These are phyloP conservation scores for Phrynocephalus vlangalii DNA, from an alignment of 2,797 vertebrate genomes.

Conservation along the genomic window DNA sequence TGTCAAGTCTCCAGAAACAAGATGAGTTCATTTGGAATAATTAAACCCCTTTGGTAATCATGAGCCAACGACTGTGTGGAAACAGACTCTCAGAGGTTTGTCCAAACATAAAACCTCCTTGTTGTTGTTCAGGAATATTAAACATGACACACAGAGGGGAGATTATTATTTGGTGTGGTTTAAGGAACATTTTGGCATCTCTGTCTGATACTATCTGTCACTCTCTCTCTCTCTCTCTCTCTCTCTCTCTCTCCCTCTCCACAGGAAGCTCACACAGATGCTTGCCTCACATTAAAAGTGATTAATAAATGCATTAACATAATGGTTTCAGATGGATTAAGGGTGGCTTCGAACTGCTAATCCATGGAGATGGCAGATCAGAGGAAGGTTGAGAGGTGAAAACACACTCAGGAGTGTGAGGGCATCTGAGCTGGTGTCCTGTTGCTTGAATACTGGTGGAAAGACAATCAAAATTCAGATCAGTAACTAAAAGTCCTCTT, in stretches of 20 bases:
- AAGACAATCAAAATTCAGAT: background rate
- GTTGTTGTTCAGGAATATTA: slow-evolving; percentile 30
- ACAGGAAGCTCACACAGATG: slow-evolving; percentile 64
- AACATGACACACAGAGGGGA: slow-evolving; percentile 40
- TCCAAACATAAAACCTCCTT: background rate
- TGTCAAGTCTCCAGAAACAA: background rate
- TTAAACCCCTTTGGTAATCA: background rate
- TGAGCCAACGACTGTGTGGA: background rate
- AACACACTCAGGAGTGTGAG: background rate
- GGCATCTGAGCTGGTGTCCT: too few species aligned
- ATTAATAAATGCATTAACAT: slow-evolving; percentile 69
- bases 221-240: too few species aligned
- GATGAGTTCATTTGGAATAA: background rate
- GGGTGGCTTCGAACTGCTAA: slow-evolving; percentile 41
- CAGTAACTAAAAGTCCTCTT: background rate
- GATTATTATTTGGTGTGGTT: slow-evolving; percentile 27
- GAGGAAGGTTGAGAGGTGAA: background rate
- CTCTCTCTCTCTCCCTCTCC: too few species aligned
- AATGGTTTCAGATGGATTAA: slow-evolving; percentile 59
- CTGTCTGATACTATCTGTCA: slow-evolving; percentile 27
- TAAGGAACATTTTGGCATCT: slow-evolving; percentile 53
- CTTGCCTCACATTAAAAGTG: slow-evolving; percentile 66
- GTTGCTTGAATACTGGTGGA: too few species aligned
- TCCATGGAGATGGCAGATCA: slow-evolving; percentile 41
- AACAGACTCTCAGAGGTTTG: fast-evolving